Evolutionary conservation across 2,113 vertebrate genomes (phyloP).

Genomic region (Oenanthe melanoleuca): DNA sequence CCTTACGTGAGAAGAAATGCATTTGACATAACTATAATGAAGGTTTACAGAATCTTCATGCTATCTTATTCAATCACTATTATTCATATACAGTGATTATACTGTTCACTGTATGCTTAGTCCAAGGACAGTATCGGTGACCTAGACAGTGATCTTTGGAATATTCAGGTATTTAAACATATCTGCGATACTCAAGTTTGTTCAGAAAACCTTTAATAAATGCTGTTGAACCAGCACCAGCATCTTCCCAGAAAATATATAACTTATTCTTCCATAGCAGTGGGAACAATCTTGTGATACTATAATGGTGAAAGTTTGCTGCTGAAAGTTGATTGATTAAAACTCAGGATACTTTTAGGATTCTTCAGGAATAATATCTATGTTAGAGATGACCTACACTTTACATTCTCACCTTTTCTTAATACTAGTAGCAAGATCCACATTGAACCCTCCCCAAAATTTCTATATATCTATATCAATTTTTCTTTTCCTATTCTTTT

Average conservation of each 20-base stretch:
- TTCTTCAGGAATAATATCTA: background rate
- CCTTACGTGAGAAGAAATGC: background rate
- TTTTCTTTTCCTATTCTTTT: background rate
- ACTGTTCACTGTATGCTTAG: background rate
- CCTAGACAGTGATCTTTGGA: background rate
- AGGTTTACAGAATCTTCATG: background rate
- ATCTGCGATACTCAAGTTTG: background rate
- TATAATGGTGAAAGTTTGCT: background rate
- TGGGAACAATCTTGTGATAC: background rate
- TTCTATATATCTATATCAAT: background rate
- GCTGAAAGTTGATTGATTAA: background rate
- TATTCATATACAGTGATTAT: background rate
- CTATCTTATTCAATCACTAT: background rate
- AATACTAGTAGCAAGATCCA: background rate
- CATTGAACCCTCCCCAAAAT: background rate
- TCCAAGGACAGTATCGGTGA: background rate
- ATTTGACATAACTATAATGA: background rate
- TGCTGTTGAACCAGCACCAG: fast-evolving
- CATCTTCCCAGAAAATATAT: background rate
- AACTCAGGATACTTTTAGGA: background rate
- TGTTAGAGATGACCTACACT: background rate
- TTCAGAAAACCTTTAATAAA: background rate
- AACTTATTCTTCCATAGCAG: background rate
- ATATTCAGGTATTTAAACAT: background rate
- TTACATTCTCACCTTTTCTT: background rate